Evolutionary conservation across 2,797 vertebrate species (phyloP), one percentile per base, ranked within the genome.

Genomic region (Esox lucius): DNA sequence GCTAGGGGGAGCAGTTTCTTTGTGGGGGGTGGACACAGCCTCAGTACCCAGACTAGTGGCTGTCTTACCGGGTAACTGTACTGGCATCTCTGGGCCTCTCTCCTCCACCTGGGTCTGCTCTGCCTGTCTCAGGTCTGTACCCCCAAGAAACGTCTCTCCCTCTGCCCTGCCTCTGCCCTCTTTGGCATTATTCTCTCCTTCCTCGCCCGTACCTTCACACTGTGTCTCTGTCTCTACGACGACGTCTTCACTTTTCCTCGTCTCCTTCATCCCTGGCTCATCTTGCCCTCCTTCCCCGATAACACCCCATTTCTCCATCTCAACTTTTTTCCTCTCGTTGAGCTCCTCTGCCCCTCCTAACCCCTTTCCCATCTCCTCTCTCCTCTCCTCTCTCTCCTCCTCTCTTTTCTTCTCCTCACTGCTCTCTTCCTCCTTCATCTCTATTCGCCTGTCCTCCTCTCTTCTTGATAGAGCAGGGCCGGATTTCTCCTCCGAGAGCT

Each of bases 1-100:
- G n/a, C 11, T 75, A 42, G 70, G 49, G 39, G 70, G n/a, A 31
- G 69, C 51, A 75, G 69, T 59, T 5, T 51, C 64, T 15, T 78
- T 66, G 56, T 68, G 70, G 56, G 8, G 19, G 26, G 19, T 17
- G 78, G 59, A 5, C 16, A 69, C 8, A 11, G 15, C 24, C 72
- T 71, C 26, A 1, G 17, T 61, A 70, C 61, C 77, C 22, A 39
- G 71, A 31, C 79, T 31, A 46, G 35, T 13, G 1, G 1, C 13
- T 70, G 24, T 59, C 22, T 73, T 78, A 61, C 70, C 28, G 70
- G 74, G 72, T 70, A 71, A 75, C 51, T 56, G 48, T 59, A 17
- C 68, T 62, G 35, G 24, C 15, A 6, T 26, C 19, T 77, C 77
- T 48, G 77, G 26, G 13, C 0, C 70, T 68, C 80, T 24, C 19